Evolutionary conservation across 2,113 vertebrate genomes (phyloP).

Genomic region (Poeciliopsis occidentalis): DNA sequence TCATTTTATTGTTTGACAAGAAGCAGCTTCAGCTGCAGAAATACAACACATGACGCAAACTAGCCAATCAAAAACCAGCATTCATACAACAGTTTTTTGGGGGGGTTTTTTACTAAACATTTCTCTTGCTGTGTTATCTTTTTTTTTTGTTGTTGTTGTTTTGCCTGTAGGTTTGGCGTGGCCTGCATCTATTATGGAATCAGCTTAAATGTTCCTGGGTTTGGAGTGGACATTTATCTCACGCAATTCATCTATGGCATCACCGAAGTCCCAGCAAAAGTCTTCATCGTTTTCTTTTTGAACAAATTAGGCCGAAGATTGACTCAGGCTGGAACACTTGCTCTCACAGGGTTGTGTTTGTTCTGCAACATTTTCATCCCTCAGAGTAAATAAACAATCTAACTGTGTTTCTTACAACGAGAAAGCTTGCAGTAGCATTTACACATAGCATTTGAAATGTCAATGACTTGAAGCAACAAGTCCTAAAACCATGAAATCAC

Average conservation of each 20-base stretch:
- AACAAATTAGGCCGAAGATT: slow-evolving; percentile 52
- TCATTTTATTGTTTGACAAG: too few relatives aligned
- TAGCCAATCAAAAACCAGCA: not conserved
- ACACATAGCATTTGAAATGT: not conserved
- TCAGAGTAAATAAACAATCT: slow-evolving; percentile 34
- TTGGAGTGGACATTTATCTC: slow-evolving; percentile 72
- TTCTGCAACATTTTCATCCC: slow-evolving; percentile 49
- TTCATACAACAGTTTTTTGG: not conserved
- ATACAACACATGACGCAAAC: not conserved
- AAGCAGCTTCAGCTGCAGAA: too few relatives aligned
- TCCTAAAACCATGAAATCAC: not conserved
- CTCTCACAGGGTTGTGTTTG: slow-evolving; percentile 54
- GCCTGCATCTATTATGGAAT: slow-evolving; percentile 73
- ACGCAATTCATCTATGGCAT: slow-evolving; percentile 74
- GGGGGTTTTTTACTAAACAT: not conserved
- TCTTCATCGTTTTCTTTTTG: slow-evolving; percentile 38
- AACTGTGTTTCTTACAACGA: not conserved
- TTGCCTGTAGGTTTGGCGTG: slow-evolving; percentile 48
- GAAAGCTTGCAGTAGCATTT: not conserved
- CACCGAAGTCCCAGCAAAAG: slow-evolving; percentile 71
- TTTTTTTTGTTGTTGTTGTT: not conserved
- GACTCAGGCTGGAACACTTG: slow-evolving; percentile 22
- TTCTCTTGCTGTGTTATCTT: not conserved
- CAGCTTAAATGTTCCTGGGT: slow-evolving; percentile 66
- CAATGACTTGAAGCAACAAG: not conserved